Percentiles rank a stretch among this genome's conserved stretches.
phyloP scores from a whole-genome alignment of 2,113 vertebrate species.

The Cebidichthys violaceus region DNA sequence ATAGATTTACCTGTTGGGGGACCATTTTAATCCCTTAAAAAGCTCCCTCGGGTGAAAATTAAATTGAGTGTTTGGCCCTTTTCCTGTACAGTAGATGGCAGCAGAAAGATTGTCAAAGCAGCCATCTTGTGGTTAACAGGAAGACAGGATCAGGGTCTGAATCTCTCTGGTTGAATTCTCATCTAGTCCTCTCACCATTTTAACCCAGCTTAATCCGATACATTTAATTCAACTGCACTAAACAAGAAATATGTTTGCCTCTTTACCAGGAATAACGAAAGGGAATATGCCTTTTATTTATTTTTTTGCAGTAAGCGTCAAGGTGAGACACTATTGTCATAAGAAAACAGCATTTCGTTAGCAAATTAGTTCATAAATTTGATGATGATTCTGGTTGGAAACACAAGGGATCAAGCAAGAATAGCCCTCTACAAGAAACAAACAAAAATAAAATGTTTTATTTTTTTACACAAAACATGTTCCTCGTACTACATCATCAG shows the following conservation, averaged over 20 bases:
- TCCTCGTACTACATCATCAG: not conserved
- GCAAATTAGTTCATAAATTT: too few species aligned
- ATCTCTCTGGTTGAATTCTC: not conserved
- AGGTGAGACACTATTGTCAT: not conserved
- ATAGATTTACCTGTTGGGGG: not conserved
- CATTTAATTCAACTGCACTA: not conserved
- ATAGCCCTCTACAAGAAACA: not conserved
- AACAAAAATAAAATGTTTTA: not conserved
- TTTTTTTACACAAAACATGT: too few species aligned
- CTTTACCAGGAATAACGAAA: not conserved
- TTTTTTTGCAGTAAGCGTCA: not conserved
- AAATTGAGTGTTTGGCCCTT: not conserved
- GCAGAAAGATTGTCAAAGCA: slow-evolving; percentile 38
- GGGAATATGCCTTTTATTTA: not conserved
- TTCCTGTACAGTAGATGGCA: slow-evolving; percentile 53
- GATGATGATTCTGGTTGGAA: not conserved
- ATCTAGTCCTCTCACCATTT: not conserved
- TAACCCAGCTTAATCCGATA: slow-evolving; percentile 4
- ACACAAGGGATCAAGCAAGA: not conserved
- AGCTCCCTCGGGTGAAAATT: not conserved
- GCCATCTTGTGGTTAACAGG: slow-evolving; percentile 38
- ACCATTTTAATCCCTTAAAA: not conserved
- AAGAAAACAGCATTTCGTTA: not conserved
- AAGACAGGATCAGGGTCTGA: not conserved
- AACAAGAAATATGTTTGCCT: not conserved